Percentiles rank a stretch among this genome's conserved stretches.
phyloP scores from a whole-genome alignment of 64 coral and sea anemone species.

The Actinia equina region DNA sequence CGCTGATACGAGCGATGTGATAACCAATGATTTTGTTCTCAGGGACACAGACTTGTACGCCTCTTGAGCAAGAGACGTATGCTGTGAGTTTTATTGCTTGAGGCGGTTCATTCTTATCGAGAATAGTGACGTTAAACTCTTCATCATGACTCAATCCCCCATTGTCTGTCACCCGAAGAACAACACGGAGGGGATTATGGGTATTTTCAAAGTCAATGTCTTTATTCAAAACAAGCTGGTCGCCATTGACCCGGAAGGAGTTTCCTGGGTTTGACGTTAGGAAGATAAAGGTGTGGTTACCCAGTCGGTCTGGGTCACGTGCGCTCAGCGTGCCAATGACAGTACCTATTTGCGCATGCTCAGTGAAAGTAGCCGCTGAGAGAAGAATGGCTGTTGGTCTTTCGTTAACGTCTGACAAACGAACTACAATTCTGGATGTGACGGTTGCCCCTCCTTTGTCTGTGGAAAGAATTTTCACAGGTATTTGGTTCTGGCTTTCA shows the following conservation, averaged over 20 bases:
- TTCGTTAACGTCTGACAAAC: conserved; percentile 67
- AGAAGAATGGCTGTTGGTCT: conserved; percentile 51
- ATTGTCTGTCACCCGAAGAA: conserved; percentile 37
- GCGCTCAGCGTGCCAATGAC: conserved; percentile 57
- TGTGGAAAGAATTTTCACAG: conserved; percentile 41
- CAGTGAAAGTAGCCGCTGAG: conserved; percentile 52
- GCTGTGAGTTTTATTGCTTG: conserved; percentile 24
- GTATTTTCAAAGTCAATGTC: conserved; percentile 51
- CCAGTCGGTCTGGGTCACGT: conserved; percentile 59
- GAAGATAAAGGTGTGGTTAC: conserved; percentile 59
- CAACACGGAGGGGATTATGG: neutral
- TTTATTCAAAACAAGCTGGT: conserved; percentile 33
- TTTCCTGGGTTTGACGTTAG: conserved; percentile 41
- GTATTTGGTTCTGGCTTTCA: conserved; percentile 44
- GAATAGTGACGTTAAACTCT: conserved; percentile 52
- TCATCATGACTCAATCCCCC: conserved; percentile 39
- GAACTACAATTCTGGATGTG: conserved; percentile 53
- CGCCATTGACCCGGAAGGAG: conserved; percentile 28
- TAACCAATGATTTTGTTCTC: conserved; percentile 67
- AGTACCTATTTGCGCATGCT: conserved; percentile 63
- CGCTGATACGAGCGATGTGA: conserved; percentile 37
- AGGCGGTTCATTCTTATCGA: conserved; percentile 72
- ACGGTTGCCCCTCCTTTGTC: conserved; percentile 47
- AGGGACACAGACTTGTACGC: conserved; percentile 36
- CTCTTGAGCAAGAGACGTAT: conserved; percentile 12